Evolutionary conservation across 1,140 invertebrate genomes (phyloP).

Genomic region (Octopus sinensis): DNA sequence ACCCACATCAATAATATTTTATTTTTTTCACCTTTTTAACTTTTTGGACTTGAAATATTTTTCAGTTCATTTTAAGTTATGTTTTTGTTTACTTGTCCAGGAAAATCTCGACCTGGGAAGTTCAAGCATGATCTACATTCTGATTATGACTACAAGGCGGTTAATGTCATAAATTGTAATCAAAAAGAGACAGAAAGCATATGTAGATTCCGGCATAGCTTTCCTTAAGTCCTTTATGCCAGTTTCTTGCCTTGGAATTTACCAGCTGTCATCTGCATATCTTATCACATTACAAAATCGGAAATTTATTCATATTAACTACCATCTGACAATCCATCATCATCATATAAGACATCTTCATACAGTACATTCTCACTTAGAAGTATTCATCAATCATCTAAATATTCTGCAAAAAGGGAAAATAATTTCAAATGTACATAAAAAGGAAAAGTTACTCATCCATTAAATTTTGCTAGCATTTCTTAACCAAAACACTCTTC

Average conservation of each 20-base stretch:
- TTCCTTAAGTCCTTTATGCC: neutral
- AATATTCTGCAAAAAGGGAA: no score
- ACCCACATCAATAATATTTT: no score
- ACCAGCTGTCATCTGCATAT: neutral
- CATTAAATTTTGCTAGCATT: no score
- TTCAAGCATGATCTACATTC: slow-evolving; percentile 7
- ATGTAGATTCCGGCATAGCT: slow-evolving; percentile 4
- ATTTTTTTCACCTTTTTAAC: no score
- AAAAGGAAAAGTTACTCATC: no score
- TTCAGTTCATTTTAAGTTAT: slow-evolving; percentile 11
- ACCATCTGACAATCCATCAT: no score
- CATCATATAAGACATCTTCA: no score
- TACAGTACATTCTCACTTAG: no score
- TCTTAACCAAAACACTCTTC: no score
- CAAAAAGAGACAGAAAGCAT: neutral
- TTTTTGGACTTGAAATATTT: slow-evolving; percentile 1
- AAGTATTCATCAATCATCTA: no score
- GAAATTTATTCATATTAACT: no score
- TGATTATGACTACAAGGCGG: slow-evolving; percentile 10
- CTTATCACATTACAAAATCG: neutral
- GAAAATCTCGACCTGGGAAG: slow-evolving; percentile 11
- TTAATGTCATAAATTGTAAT: neutral
- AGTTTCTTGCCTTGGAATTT: slow-evolving; percentile 7
- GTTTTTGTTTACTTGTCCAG: slow-evolving; percentile 11
- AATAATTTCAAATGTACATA: no score